phyloP scores from a whole-genome alignment of 2,797 vertebrate genomes.

The Danio tinwini region DNA sequence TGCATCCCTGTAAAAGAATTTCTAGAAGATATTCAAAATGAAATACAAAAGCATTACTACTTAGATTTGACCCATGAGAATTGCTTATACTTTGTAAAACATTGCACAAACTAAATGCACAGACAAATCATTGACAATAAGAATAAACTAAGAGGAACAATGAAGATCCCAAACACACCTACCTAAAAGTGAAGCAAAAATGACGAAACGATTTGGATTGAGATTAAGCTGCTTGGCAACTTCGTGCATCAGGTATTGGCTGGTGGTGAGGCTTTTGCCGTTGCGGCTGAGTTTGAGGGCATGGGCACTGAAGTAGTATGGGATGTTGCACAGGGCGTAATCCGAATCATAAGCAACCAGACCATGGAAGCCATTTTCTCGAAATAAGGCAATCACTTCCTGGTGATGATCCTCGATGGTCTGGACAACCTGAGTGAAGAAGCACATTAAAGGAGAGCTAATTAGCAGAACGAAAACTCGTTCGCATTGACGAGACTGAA shows the following conservation, averaged over 20 bases:
- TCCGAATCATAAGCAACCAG: conserved; percentile 95
- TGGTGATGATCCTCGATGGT: conserved; percentile 97
- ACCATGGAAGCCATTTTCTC: conserved; percentile 93
- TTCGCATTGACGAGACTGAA: neutral
- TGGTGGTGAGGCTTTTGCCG: conserved; percentile 95
- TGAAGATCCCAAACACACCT: conserved; percentile 51
- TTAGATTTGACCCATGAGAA: neutral
- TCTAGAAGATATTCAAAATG: no score
- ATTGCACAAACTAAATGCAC: neutral
- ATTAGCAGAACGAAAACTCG: neutral
- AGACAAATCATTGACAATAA: neutral
- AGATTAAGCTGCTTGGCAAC: conserved; percentile 96
- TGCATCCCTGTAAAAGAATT: no score
- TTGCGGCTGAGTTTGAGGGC: conserved; percentile 97
- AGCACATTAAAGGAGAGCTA: conserved; percentile 1
- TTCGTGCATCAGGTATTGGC: conserved; percentile 97
- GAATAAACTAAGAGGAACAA: neutral
- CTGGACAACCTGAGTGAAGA: conserved; percentile 86
- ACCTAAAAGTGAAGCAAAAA: conserved; percentile 97
- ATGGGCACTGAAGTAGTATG: conserved; percentile 95
- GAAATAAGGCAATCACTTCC: conserved; percentile 93
- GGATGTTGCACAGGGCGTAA: conserved; percentile 95
- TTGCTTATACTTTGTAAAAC: no score
- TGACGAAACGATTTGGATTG: conserved; percentile 91
- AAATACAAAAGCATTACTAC: no score